Percentiles rank a stretch among this genome's conserved stretches.
phyloP scores from a whole-genome alignment of 2,797 vertebrate species.

The Sparidentex hasta region DNA sequence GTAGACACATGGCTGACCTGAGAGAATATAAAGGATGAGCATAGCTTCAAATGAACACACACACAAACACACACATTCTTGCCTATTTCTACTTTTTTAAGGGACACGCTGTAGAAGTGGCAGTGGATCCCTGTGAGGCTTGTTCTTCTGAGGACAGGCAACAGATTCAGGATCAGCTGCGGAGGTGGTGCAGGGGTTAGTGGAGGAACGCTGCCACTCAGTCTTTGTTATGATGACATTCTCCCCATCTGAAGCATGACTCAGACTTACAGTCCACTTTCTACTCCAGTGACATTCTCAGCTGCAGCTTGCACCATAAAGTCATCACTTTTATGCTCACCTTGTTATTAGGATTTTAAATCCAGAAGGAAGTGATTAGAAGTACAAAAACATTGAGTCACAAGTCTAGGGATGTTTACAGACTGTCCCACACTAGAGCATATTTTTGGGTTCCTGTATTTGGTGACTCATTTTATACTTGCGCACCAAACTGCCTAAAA shows the following conservation, averaged over 20 bases:
- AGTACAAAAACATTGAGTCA: not conserved
- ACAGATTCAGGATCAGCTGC: constrained; percentile 38
- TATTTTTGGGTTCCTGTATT: not conserved
- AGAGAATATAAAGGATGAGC: constrained; percentile 34
- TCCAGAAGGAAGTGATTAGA: not conserved
- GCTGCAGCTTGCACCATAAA: not conserved
- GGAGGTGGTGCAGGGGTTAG: constrained; percentile 21
- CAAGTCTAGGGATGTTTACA: not conserved
- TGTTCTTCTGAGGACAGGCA: constrained; percentile 24
- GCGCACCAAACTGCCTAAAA: not conserved
- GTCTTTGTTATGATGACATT: constrained; percentile 15
- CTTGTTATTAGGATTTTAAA: not conserved
- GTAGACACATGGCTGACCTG: constrained; percentile 33
- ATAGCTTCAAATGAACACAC: constrained; percentile 15
- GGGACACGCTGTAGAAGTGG: constrained; percentile 10
- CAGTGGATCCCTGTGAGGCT: constrained; percentile 7
- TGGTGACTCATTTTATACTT: not conserved
- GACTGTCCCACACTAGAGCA: not conserved
- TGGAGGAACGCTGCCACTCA: constrained; percentile 1
- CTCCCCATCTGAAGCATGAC: not conserved
- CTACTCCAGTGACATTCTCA: not conserved
- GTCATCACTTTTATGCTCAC: not conserved
- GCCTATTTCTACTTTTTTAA: constrained; percentile 13
- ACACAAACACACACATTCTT: not conserved
- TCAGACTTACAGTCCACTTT: not conserved